These are phyloP conservation scores for Psylliodes chrysocephalus DNA, from an alignment of 2,888 invertebrate genomes.

Conservation along the genomic window DNA sequence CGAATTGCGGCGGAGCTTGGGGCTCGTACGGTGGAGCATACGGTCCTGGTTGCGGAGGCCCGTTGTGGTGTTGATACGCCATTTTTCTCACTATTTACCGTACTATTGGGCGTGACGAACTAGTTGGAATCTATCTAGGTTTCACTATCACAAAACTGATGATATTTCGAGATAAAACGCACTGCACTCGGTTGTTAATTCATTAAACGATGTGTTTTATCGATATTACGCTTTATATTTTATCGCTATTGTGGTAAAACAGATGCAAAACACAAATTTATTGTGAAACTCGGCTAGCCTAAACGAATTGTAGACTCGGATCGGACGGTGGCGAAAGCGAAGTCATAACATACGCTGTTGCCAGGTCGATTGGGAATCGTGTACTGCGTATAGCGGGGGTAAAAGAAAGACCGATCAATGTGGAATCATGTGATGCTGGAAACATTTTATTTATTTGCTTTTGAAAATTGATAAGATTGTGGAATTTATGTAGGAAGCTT, in stretches of 20 bases:
- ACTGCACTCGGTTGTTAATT: too few relatives aligned
- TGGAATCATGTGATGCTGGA: too few relatives aligned
- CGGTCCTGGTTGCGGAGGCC: conserved; percentile 32
- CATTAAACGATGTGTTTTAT: too few relatives aligned
- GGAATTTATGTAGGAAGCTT: too few relatives aligned
- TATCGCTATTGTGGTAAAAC: background rate
- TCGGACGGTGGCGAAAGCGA: background rate
- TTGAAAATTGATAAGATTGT: too few relatives aligned
- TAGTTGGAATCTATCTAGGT: background rate
- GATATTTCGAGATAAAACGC: too few relatives aligned
- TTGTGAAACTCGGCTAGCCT: conserved; percentile 6
- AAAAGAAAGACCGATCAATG: too few relatives aligned
- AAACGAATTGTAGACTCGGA: background rate
- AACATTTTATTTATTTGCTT: too few relatives aligned
- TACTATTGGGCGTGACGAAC: conserved; percentile 18
- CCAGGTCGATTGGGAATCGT: background rate
- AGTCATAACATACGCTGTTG: conserved; percentile 11
- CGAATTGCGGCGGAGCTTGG: conserved; percentile 34
- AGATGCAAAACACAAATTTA: background rate
- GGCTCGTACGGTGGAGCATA: conserved; percentile 38
- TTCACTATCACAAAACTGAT: too few relatives aligned
- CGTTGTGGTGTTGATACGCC: conserved; percentile 37
- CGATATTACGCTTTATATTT: background rate
- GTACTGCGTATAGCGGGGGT: too few relatives aligned
- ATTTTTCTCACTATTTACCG: conserved; percentile 13